Percentiles rank a stretch among this genome's conserved stretches.
Conservation (phyloP, 2,888 invertebrate species). For the Callyntrura guangdongensis region DNA sequence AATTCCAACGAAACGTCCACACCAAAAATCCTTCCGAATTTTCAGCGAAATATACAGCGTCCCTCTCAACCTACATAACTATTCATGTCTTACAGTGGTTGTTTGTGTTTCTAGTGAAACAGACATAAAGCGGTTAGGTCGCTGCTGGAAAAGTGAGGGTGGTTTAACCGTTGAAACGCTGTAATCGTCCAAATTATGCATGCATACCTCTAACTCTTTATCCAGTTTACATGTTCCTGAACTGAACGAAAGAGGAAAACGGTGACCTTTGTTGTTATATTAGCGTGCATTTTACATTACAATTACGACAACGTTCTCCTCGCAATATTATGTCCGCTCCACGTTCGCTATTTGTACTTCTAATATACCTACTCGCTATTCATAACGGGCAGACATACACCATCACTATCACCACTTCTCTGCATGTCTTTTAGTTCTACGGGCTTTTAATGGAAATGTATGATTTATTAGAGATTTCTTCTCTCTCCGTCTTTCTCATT, state of each 20-base stretch:
- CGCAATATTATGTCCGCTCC: not conserved
- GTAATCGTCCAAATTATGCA: conserved; percentile 45
- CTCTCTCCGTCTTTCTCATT: not conserved
- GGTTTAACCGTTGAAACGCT: not conserved
- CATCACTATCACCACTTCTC: not conserved
- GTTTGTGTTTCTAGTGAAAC: not conserved
- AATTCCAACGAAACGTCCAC: too few species aligned
- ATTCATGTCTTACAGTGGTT: too few species aligned
- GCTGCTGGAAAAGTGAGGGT: too few species aligned
- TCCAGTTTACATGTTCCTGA: conserved; percentile 14
- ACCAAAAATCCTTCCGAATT: too few species aligned
- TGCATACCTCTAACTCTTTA: conserved; percentile 35
- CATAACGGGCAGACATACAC: too few species aligned
- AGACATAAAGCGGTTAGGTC: not conserved
- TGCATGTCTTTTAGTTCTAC: not conserved
- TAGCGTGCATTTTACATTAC: conserved; percentile 32
- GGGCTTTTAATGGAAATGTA: conserved; percentile 75
- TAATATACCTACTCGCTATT: too few species aligned
- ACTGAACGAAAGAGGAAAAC: not conserved
- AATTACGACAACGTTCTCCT: too few species aligned
- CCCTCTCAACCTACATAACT: too few species aligned
- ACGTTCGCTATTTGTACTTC: not conserved
- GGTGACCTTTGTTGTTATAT: conserved; percentile 56
- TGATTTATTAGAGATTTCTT: conserved; percentile 70
- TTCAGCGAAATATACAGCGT: too few species aligned